Evolutionary conservation across 2,888 invertebrate genomes (phyloP), one percentile per base, ranked within the genome.

Genomic region (Leistus spinibarbis): DNA sequence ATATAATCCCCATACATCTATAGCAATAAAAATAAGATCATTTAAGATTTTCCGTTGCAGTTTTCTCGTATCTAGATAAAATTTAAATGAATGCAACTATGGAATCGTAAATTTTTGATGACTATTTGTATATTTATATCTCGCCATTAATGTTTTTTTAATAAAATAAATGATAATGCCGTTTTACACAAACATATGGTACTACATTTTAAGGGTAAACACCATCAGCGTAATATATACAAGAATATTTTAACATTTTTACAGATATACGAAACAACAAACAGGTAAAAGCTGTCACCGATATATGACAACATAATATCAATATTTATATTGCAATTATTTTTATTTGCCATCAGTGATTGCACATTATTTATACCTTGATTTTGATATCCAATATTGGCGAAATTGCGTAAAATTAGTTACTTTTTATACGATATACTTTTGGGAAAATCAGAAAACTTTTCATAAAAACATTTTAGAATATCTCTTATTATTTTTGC

Each of bases 71-170:
- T 54, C 2, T 54, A 54, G 20, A 22, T 54, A 3, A 62, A 70
- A 62, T 70, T 70, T 54, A 70, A 70, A 70, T 70, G 40, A 53
- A 63, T 70, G 70, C 54, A 70, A 70, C 62, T 63, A 63, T 22
- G 53, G 24, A 27, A 27, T 19, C 27, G 20, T 63, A 70, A 40
- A 54, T 40, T 62, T 63, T 63, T 70, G 17, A n/a, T 27, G 63
- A 70, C 60, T 20, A 70, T 54, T 54, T 54, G 5, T 17, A 70
- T 70, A 57, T 70, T 70, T 70, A 71, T 71, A 71, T 71, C 71
- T 71, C 71, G 64, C 71, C 65, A 56, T 71, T 23, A 20, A 71
- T 40, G n/a, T n/a, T 71, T 64, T n/a, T 64, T 64, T 64, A 64
- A 24, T 64, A 23, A 64, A 64, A 64, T 64, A 64, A 3, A 64